These are phyloP conservation scores for Cheilinus undulatus DNA, from an alignment of 2,113 vertebrate species.

Conservation along the genomic window DNA sequence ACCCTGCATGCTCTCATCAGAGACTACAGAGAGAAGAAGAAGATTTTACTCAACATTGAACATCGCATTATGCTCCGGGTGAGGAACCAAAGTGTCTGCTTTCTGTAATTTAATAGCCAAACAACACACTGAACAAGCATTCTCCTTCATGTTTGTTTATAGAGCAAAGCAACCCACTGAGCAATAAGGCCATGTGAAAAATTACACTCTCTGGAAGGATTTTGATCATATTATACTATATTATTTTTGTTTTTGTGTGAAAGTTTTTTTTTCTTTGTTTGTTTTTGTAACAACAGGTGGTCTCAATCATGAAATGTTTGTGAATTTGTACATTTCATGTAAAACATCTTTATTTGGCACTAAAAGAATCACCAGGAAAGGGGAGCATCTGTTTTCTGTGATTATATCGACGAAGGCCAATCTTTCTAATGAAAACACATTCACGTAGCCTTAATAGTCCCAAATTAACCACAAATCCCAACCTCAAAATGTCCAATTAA, in stretches of 20 bases:
- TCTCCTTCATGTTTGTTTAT: not conserved
- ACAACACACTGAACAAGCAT: not conserved
- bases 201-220: not conserved
- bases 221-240: not conserved
- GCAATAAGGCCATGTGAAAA: not conserved
- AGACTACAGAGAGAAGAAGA: slow-evolving; percentile 98
- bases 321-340: slow-evolving; percentile 18
- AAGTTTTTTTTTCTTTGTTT: not conserved
- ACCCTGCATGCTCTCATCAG: slow-evolving; percentile 96
- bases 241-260: not conserved
- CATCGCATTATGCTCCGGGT: slow-evolving; percentile 99
- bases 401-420: slow-evolving; percentile 42
- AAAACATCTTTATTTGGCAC: slow-evolving; percentile 6
- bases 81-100: slow-evolving; percentile 20
- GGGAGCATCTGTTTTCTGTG: slow-evolving; percentile 51
- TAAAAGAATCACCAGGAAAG: slow-evolving; percentile 34
- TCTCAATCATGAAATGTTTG: slow-evolving; percentile 16
- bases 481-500: slow-evolving; percentile 22
- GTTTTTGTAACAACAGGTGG: slow-evolving; percentile 11
- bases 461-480: slow-evolving; percentile 10
- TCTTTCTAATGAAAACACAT: slow-evolving; percentile 45
- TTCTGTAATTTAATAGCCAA: not conserved
- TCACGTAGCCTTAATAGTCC: slow-evolving; percentile 20
- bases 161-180: not conserved
- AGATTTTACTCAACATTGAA: slow-evolving; percentile 98